These are phyloP conservation scores for Ericerus pela DNA, from an alignment of 1,140 invertebrate species.

Conservation along the genomic window DNA sequence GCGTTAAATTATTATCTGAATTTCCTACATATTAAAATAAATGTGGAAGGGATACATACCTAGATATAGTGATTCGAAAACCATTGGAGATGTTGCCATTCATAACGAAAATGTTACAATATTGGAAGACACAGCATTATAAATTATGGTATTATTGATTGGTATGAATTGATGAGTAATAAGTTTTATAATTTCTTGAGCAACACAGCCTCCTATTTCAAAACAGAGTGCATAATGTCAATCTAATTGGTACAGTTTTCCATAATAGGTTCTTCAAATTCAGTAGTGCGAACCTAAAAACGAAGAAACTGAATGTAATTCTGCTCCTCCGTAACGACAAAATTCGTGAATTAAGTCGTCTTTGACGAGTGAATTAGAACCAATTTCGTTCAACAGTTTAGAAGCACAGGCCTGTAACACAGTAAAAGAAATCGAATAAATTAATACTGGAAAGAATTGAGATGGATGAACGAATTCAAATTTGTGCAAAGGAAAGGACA, in stretches of 20 bases:
- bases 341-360: conserved; percentile 94
- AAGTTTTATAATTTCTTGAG: conserved; percentile 96
- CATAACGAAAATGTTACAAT: conserved; percentile 58
- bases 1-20: too few relatives aligned
- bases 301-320: conserved; percentile 88
- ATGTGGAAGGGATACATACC: too few relatives aligned
- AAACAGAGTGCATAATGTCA: conserved; percentile 10
- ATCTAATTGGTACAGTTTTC: not conserved
- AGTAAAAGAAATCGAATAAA: not conserved
- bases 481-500: too few relatives aligned
- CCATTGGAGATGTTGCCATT: conserved; percentile 19
- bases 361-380: conserved; percentile 57
- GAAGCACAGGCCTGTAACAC: conserved; percentile 45
- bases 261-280: not conserved
- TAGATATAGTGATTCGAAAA: not conserved
- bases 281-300: conserved; percentile 49
- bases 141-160: conserved; percentile 88
- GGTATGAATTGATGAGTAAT: conserved; percentile 93
- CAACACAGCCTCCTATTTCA: conserved; percentile 64
- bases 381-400: conserved; percentile 74
- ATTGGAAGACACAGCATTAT: conserved; percentile 81
- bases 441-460: not conserved
- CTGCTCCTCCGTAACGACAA: conserved; percentile 81
- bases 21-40: too few relatives aligned
- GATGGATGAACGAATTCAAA: not conserved